Evolutionary conservation across 2,113 vertebrate species (phyloP).

Genomic region (Sisor rabdophorus): DNA sequence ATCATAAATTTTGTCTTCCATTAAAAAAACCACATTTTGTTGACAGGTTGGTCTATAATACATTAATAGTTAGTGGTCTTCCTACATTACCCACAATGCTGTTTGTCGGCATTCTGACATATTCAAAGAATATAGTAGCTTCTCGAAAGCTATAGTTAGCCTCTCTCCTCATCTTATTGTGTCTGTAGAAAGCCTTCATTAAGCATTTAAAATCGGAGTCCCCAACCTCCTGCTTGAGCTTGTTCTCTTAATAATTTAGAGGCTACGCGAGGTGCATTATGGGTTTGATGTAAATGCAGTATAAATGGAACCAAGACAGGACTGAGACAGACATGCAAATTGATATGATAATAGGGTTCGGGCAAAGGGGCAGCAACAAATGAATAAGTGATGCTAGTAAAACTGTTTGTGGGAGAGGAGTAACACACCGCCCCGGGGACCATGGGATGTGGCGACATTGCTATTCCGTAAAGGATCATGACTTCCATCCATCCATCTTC

Average conservation of each 20-base stretch:
- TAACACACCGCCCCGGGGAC: constrained; percentile 39
- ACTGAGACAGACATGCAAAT: constrained; percentile 71
- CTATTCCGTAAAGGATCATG: neutral
- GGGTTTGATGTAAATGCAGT: constrained; percentile 69
- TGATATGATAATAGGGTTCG: constrained; percentile 70
- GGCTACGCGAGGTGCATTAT: constrained; percentile 64
- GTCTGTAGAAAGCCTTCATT: constrained; percentile 59
- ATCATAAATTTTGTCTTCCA: no score
- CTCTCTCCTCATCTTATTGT: constrained; percentile 41
- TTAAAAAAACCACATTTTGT: neutral
- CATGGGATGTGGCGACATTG: constrained; percentile 9
- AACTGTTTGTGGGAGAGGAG: constrained; percentile 61
- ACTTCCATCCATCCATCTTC: no score
- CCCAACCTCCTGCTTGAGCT: constrained; percentile 63
- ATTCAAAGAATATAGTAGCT: neutral
- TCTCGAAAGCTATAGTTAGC: constrained; percentile 12
- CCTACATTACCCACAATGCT: constrained; percentile 15
- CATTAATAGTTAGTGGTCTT: neutral
- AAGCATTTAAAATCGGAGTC: constrained; percentile 74
- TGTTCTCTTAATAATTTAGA: constrained; percentile 72
- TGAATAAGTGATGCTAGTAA: constrained; percentile 70
- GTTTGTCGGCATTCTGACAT: neutral
- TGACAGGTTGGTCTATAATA: neutral
- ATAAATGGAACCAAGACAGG: constrained; percentile 64
- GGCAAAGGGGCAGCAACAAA: constrained; percentile 63